Percentiles rank a stretch among this genome's conserved stretches.
These are phyloP conservation scores for Cacatua alba DNA, from an alignment of 2,113 vertebrate species.

Conservation along the genomic window DNA sequence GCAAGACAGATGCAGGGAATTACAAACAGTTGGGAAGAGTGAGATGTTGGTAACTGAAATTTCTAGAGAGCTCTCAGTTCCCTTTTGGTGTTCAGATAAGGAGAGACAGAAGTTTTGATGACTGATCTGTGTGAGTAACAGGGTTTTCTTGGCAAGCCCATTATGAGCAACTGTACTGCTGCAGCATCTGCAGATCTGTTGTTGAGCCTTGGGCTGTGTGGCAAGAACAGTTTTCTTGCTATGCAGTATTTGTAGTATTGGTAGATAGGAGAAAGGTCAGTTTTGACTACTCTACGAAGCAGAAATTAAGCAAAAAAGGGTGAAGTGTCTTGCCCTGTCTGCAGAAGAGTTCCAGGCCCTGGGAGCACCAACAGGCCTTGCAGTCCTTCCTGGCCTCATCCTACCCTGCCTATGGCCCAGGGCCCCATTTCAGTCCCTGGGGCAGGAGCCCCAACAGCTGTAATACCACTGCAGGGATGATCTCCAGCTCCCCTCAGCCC, in stretches of 20 bases:
- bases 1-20: background rate
- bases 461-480: accelerated
- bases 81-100: background rate
- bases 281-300: background rate
- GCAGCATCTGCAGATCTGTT: background rate
- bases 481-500: background rate
- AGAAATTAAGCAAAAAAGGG: background rate
- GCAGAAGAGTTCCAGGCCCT: background rate
- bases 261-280: background rate
- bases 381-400: background rate
- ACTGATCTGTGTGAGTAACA: background rate
- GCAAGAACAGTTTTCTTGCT: background rate
- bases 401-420: background rate
- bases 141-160: background rate
- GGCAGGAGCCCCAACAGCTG: background rate
- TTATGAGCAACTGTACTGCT: background rate
- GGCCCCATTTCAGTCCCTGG: background rate
- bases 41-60: background rate
- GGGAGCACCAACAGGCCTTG: background rate
- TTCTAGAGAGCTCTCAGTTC: background rate
- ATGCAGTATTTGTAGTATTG: background rate
- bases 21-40: background rate
- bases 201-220: background rate
- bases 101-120: background rate
- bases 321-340: background rate